Evolutionary conservation across 2,797 vertebrate species (phyloP), one percentile per base, ranked within the genome.

Genomic region (Eulemur coronatus): DNA sequence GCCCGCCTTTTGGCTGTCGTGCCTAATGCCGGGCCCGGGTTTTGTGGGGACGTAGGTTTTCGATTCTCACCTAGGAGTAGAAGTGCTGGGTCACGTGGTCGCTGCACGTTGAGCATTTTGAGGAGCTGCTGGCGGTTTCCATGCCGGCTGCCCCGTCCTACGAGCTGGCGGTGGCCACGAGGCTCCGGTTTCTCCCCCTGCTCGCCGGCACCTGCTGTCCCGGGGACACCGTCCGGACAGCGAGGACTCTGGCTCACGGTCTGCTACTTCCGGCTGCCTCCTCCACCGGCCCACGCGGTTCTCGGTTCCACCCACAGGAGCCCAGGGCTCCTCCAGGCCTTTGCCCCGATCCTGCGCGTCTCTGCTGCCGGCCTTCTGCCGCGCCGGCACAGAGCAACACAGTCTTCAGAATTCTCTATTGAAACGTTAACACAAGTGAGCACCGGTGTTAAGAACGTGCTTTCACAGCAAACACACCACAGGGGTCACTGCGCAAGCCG

Each of bases 401-500:
- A n/a, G 10, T 61, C 18, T 30, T 20, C 88, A 52, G 33, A 46
- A 73, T 55, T 72, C 22, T 63, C 33, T 46, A 43, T 55, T 20
- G 78, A 90, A 43, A 59, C 48, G 43, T 61, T n/a, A 76, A 57
- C n/a, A 46, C 52, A 35, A 43, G 28, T 22, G 9, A 70, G 52
- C 35, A 11, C 20, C 22, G 69, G 26, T 35, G 46, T 17, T 14
- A 38, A 24, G 38, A 41, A 28, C 43, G 5, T 8, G 65, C 7
- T 46, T 35, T 73, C 38, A 33, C 6, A 14, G 30, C 24, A 46
- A 46, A 11, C 4, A 5, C 0, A 2, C 41, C 1, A 15, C 24
- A 48, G 2, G 1, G 24, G 63, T n/a, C 4, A 0, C 55, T 20
- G 3, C 11, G 8, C 15, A 24, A 28, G 35, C 1, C 8, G 1